Conservation (phyloP, 2,797 vertebrate genomes). For the Lates japonicus region DNA sequence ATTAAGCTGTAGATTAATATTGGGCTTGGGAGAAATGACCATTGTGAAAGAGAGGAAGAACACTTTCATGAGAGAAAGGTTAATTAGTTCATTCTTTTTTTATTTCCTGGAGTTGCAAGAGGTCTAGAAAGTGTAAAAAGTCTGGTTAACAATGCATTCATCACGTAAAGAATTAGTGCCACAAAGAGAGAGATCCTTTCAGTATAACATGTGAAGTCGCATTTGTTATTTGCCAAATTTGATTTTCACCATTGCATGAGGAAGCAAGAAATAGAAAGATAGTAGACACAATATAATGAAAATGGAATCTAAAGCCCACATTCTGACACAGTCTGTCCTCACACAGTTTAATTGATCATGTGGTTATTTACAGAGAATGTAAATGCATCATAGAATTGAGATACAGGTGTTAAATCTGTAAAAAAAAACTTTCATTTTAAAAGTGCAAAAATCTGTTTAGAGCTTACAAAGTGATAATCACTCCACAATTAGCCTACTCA, state of each 20-base stretch:
- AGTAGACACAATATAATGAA: neutral
- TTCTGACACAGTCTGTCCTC: neutral
- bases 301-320: neutral
- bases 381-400: neutral
- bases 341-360: neutral
- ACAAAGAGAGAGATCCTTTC: slow-evolving; percentile 25
- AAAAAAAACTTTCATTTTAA: neutral
- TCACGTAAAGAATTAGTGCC: slow-evolving; percentile 52
- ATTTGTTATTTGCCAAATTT: slow-evolving; percentile 3
- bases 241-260: slow-evolving; percentile 4
- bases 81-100: slow-evolving; percentile 30
- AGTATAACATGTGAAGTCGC: neutral
- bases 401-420: neutral
- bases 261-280: neutral
- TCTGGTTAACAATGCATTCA: slow-evolving; percentile 52
- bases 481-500: neutral
- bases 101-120: slow-evolving; percentile 8
- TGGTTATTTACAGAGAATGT: neutral
- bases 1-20: slow-evolving; percentile 76
- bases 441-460: neutral
- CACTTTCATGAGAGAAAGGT: slow-evolving; percentile 27
- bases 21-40: slow-evolving; percentile 53
- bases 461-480: neutral
- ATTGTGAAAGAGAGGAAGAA: neutral
- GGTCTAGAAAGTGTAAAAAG: neutral